Percentiles rank a stretch among this genome's conserved stretches.
Conservation (phyloP, 1,140 invertebrate species). For the Drosophila yakuba region DNA sequence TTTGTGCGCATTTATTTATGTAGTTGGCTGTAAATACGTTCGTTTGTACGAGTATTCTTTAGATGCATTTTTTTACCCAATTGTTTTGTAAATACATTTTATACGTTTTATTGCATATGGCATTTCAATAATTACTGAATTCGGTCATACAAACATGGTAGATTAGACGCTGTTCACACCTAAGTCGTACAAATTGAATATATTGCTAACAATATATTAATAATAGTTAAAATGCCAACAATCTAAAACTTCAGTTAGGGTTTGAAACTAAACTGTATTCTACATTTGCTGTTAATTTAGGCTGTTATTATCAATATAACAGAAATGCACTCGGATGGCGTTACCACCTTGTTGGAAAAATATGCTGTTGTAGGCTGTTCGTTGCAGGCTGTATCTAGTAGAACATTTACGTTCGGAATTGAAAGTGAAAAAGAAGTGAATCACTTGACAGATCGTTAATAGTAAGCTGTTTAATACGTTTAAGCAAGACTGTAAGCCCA, state of each 20-base stretch:
- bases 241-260: neutral
- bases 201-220: too few species aligned
- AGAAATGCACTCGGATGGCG: neutral
- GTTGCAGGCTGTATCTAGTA: slow-evolving; percentile 1
- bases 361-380: neutral
- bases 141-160: too few species aligned
- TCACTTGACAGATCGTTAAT: neutral
- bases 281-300: neutral
- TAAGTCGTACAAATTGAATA: too few species aligned
- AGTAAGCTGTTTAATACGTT: neutral
- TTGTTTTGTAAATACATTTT: slow-evolving; percentile 34
- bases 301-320: neutral
- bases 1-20: slow-evolving; percentile 28
- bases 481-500: neutral
- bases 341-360: slow-evolving; percentile 16
- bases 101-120: slow-evolving; percentile 16
- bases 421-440: too few species aligned
- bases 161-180: too few species aligned
- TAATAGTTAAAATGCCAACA: too few species aligned
- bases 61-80: slow-evolving; percentile 14
- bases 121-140: too few species aligned
- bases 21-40: slow-evolving; percentile 9
- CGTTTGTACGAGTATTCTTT: slow-evolving; percentile 3
- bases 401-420: neutral
- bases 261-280: neutral